phyloP scores from a whole-genome alignment of 1,140 invertebrate species.

The Reticulitermes speratus region DNA sequence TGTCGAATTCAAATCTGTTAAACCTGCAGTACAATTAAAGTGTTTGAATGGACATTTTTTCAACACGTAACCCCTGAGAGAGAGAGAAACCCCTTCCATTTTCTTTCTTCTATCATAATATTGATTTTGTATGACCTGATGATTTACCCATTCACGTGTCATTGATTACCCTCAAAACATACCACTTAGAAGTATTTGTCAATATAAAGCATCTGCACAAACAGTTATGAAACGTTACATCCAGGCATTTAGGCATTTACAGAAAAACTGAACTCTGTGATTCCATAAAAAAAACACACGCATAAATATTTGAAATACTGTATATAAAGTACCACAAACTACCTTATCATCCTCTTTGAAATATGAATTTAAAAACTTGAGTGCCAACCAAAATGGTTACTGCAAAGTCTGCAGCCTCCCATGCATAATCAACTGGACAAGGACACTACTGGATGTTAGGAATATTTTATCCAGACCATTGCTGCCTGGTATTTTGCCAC shows the following conservation, averaged over 20 bases:
- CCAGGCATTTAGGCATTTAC: not conserved
- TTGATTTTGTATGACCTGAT: too few relatives aligned
- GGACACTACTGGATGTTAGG: not conserved
- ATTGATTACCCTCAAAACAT: too few relatives aligned
- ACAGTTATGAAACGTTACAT: not conserved
- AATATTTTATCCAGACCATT: slow-evolving; percentile 17
- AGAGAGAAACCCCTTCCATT: too few relatives aligned
- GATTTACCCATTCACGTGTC: too few relatives aligned
- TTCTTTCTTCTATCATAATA: too few relatives aligned
- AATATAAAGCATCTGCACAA: not conserved
- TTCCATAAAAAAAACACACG: not conserved
- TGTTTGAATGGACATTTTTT: too few relatives aligned
- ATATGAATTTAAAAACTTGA: not conserved
- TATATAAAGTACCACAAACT: not conserved
- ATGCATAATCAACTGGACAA: not conserved
- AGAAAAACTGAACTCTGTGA: not conserved
- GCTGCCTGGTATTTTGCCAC: not conserved
- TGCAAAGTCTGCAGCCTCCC: slow-evolving; percentile 13
- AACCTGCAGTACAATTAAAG: too few relatives aligned
- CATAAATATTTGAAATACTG: not conserved
- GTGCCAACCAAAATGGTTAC: slow-evolving; percentile 10
- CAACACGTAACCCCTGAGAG: too few relatives aligned
- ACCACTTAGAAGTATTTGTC: not conserved
- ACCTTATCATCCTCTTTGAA: slow-evolving; percentile 6
- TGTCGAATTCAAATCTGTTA: too few relatives aligned